phyloP scores from a whole-genome alignment of 2,797 vertebrate species.

The Poecilia picta region DNA sequence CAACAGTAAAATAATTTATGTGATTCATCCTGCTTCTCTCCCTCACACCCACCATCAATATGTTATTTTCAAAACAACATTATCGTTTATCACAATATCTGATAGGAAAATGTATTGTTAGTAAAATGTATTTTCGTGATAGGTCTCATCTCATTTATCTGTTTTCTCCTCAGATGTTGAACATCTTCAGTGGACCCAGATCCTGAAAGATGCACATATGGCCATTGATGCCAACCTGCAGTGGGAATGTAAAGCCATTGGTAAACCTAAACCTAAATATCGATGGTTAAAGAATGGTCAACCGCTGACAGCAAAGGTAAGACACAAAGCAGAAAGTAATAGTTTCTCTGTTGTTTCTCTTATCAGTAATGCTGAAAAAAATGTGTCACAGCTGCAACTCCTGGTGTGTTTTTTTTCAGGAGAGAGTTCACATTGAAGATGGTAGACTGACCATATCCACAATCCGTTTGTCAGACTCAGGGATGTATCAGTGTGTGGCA shows the following conservation, averaged over 20 bases:
- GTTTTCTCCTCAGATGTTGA: constrained; percentile 75
- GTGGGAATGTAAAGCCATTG: constrained; percentile 89
- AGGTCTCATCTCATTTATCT: not conserved
- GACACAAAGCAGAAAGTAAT: not conserved
- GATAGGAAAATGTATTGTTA: not conserved
- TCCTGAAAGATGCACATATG: constrained; percentile 85
- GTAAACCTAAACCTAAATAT: constrained; percentile 84
- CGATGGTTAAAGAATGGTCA: constrained; percentile 89
- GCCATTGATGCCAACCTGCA: constrained; percentile 85
- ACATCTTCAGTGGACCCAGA: constrained; percentile 87
- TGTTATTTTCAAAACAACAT: not conserved
- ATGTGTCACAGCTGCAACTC: not conserved
- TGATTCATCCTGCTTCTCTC: too few species aligned
- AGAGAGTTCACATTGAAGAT: constrained; percentile 69
- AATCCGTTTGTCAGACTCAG: constrained; percentile 76
- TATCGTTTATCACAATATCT: not conserved
- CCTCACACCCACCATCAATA: not conserved
- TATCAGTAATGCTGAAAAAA: not conserved
- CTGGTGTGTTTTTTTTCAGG: constrained; percentile 50
- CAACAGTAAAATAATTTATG: too few species aligned
- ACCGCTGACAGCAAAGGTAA: constrained; percentile 80
- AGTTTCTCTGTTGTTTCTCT: not conserved
- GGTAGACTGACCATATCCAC: constrained; percentile 74
- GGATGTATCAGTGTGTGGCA: constrained; percentile 84
- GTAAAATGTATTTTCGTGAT: not conserved